phyloP scores from a whole-genome alignment of 2,888 invertebrate genomes.

The Ceramica pisi region DNA sequence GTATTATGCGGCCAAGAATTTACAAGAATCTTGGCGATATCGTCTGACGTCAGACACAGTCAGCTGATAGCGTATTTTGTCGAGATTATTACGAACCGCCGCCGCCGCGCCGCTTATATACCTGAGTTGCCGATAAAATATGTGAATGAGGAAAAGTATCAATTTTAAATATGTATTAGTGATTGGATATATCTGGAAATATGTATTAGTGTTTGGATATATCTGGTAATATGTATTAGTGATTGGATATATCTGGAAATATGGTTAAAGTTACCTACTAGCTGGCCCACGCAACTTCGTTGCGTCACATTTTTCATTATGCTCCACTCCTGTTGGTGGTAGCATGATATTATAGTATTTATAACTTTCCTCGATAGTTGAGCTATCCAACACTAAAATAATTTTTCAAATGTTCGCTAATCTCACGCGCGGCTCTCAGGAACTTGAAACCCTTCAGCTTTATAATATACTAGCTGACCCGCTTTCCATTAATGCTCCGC shows the following conservation, averaged over 20 bases:
- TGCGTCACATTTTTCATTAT: too few relatives aligned
- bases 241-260: slow-evolving; percentile 6
- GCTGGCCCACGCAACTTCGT: too few relatives aligned
- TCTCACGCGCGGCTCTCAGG: too few relatives aligned
- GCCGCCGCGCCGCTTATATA: slow-evolving; percentile 15
- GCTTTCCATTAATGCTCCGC: too few relatives aligned
- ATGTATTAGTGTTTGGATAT: slow-evolving; percentile 4
- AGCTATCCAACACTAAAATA: too few relatives aligned
- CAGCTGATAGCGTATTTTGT: slow-evolving; percentile 53
- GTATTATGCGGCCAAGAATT: slow-evolving; percentile 43
- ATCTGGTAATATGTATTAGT: background rate
- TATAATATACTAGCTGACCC: too few relatives aligned
- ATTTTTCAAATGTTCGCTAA: too few relatives aligned
- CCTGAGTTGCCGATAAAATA: slow-evolving; percentile 23
- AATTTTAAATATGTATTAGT: background rate
- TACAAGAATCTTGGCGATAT: slow-evolving; percentile 45
- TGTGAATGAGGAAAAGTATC: slow-evolving; percentile 34
- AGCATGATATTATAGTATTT: too few relatives aligned
- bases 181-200: slow-evolving; percentile 6
- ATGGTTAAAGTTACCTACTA: too few relatives aligned
- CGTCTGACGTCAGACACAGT: slow-evolving; percentile 55
- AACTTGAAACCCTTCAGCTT: too few relatives aligned
- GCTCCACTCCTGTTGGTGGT: too few relatives aligned
- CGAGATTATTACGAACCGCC: slow-evolving; percentile 31
- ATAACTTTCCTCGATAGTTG: too few relatives aligned